These are phyloP conservation scores for Lophotis ruficrista DNA, from an alignment of 2,113 vertebrate species.

Conservation along the genomic window DNA sequence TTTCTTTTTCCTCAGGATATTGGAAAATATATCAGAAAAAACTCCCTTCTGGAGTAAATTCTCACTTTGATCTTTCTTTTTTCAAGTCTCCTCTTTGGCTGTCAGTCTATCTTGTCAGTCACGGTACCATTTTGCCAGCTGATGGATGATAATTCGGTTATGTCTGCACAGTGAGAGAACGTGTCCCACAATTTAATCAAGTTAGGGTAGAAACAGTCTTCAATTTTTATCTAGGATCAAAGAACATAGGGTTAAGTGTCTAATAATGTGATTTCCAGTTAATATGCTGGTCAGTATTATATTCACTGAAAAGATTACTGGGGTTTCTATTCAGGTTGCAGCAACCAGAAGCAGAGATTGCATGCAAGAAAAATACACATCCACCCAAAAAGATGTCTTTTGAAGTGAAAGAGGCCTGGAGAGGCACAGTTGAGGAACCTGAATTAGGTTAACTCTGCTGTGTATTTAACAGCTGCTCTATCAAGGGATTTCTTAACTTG, in stretches of 20 bases:
- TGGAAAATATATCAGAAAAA: neutral
- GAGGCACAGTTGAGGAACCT: neutral
- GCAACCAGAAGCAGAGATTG: neutral
- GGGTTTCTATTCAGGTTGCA: neutral
- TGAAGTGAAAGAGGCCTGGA: neutral
- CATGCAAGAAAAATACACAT: neutral
- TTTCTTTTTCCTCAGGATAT: neutral
- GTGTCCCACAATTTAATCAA: conserved; percentile 17
- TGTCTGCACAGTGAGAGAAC: neutral
- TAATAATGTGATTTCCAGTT: conserved; percentile 17
- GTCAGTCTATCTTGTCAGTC: neutral
- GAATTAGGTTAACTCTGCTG: neutral
- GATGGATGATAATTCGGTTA: conserved; percentile 25
- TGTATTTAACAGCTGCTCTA: neutral
- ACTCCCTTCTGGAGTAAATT: neutral
- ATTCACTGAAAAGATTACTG: neutral
- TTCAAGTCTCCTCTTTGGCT: neutral
- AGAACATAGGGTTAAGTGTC: neutral
- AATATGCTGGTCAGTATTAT: neutral
- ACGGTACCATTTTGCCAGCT: neutral
- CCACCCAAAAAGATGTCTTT: neutral
- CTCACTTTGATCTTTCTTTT: neutral
- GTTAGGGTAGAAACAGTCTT: neutral
- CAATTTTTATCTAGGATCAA: conserved; percentile 41
- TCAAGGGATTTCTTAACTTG: neutral